These are phyloP conservation scores for Chrysina gloriosa DNA, from an alignment of 2,888 invertebrate species.

Conservation along the genomic window DNA sequence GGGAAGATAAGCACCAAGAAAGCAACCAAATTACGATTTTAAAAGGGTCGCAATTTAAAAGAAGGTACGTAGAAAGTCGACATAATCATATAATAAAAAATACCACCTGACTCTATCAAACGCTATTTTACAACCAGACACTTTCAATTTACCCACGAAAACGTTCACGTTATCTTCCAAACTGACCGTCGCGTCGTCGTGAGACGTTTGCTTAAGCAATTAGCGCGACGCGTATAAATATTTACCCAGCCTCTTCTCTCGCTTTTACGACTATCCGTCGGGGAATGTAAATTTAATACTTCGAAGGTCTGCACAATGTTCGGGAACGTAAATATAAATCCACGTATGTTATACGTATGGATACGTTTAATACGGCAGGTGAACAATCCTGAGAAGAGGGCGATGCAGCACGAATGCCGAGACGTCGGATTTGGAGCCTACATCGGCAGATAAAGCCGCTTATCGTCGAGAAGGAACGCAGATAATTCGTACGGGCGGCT, in stretches of 20 bases:
- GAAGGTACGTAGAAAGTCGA: too few species aligned
- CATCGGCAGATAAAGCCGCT: neutral
- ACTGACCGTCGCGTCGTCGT: neutral
- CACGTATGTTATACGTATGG: neutral
- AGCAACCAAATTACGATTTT: too few species aligned
- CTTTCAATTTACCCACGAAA: neutral
- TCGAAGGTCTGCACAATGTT: constrained; percentile 2
- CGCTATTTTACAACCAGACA: neutral
- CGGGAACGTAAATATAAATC: neutral
- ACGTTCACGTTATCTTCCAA: neutral
- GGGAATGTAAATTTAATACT: neutral
- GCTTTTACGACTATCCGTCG: neutral
- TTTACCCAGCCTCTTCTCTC: neutral
- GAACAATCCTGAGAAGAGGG: neutral
- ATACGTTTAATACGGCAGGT: constrained; percentile 14
- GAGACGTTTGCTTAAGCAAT: constrained; percentile 8
- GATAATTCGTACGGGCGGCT: neutral
- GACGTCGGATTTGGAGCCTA: neutral
- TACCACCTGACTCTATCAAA: too few species aligned
- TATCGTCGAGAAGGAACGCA: neutral
- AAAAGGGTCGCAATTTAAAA: too few species aligned
- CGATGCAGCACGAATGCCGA: neutral
- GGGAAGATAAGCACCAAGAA: too few species aligned
- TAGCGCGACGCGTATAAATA: constrained; percentile 5
- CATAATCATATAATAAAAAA: too few species aligned